These are phyloP conservation scores for Gymnogyps californianus DNA, from an alignment of 2,113 vertebrate species.

Conservation along the genomic window DNA sequence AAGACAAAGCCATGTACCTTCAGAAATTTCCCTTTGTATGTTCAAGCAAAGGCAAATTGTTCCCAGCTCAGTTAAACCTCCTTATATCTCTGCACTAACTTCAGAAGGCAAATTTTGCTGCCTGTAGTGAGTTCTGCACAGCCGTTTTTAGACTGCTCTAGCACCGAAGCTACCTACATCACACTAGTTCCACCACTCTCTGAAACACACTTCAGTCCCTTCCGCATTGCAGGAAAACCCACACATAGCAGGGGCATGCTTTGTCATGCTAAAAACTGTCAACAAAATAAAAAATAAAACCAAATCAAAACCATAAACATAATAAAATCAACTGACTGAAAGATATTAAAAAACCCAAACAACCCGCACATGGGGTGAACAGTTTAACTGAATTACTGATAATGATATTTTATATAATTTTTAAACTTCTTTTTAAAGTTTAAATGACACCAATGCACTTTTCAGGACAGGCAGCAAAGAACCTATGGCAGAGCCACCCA, in stretches of 20 bases:
- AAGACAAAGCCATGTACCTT: not conserved
- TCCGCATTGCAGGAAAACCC: not conserved
- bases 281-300: not conserved
- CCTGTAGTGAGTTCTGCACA: not conserved
- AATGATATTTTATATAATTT: not conserved
- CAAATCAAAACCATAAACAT: not conserved
- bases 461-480: not conserved
- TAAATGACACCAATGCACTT: not conserved
- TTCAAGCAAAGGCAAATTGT: not conserved
- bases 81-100: not conserved
- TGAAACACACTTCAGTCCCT: not conserved
- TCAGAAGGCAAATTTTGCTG: not conserved
- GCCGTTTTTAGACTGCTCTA: not conserved
- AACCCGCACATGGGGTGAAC: not conserved
- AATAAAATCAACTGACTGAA: not conserved
- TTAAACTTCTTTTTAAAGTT: not conserved
- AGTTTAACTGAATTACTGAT: not conserved
- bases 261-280: not conserved
- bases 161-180: not conserved
- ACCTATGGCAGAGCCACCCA: not conserved
- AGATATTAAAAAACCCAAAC: fast-evolving
- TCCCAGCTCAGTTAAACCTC: not conserved
- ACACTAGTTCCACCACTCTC: not conserved
- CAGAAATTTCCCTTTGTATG: not conserved
- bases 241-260: not conserved